phyloP scores from a whole-genome alignment of 2,888 invertebrate species.

The Endomychus coccineus region DNA sequence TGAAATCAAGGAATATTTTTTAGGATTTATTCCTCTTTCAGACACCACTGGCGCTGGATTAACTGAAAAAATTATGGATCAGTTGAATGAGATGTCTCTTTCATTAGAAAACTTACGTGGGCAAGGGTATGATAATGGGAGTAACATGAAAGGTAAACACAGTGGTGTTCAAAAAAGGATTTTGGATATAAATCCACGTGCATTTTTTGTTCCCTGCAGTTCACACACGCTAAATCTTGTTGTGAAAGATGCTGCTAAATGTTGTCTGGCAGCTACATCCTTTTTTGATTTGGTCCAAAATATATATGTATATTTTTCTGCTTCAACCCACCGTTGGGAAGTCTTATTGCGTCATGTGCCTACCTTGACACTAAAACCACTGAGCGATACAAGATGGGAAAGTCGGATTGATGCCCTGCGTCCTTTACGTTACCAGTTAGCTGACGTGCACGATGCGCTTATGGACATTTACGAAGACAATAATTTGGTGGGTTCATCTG shows the following conservation, averaged over 20 bases:
- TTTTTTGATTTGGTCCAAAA: constrained; percentile 15
- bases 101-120: constrained; percentile 26
- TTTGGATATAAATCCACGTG: constrained; percentile 12
- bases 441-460: too few species aligned
- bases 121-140: constrained; percentile 16
- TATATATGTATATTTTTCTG: constrained; percentile 15
- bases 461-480: too few species aligned
- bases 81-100: constrained; percentile 29
- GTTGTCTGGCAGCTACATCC: constrained; percentile 24
- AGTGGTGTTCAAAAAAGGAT: constrained; percentile 13
- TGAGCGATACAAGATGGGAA: constrained; percentile 29
- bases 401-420: constrained; percentile 24
- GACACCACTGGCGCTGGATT: constrained; percentile 21
- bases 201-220: constrained; percentile 16
- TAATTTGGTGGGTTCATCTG: too few species aligned
- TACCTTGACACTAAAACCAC: constrained; percentile 25
- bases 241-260: constrained; percentile 15
- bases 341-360: constrained; percentile 16
- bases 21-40: constrained; percentile 15
- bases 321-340: constrained; percentile 15
- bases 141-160: constrained; percentile 19
- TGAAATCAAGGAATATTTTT: constrained; percentile 19
- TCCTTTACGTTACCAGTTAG: too few species aligned
- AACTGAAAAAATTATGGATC: constrained; percentile 25
- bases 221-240: constrained; percentile 16